Conservation (phyloP, 2,113 vertebrate species). For the Daubentonia madagascariensis region DNA sequence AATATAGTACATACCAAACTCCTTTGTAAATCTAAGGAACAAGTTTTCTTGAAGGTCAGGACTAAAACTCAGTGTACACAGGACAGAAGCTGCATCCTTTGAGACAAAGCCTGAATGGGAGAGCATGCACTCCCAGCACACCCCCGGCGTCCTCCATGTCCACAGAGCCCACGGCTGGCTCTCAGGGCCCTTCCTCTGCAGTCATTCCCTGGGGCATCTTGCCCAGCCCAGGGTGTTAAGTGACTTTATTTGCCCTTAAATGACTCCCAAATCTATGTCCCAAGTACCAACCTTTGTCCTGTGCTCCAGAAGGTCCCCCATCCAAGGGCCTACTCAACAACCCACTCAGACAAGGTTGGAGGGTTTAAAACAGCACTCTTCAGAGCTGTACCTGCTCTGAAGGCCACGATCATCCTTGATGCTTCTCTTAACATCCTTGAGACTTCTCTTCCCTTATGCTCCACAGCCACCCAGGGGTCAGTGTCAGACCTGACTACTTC, state of each 20-base stretch:
- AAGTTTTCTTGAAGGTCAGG: neutral
- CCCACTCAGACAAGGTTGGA: neutral
- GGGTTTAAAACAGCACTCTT: neutral
- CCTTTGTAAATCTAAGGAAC: neutral
- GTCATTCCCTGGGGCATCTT: neutral
- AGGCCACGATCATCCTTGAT: neutral
- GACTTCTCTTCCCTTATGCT: neutral
- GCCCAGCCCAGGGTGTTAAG: too few species aligned
- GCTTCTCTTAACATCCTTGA: neutral
- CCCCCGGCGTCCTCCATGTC: neutral
- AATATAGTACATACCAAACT: accelerated
- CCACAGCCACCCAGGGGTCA: neutral
- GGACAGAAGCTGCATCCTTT: neutral
- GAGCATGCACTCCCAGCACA: accelerated
- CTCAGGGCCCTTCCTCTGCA: neutral
- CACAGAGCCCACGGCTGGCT: neutral
- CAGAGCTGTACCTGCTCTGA: too few species aligned
- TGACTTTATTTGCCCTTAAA: neutral
- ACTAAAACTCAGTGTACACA: neutral
- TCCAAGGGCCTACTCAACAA: too few species aligned
- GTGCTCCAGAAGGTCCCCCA: neutral
- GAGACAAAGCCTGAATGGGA: neutral
- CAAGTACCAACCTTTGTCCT: neutral
- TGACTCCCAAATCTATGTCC: neutral
- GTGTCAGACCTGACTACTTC: neutral